Evolutionary conservation across 92 coral and sea anemone species (phyloP), one percentile per base, ranked within the genome.

Genomic region (Porites divaricata): DNA sequence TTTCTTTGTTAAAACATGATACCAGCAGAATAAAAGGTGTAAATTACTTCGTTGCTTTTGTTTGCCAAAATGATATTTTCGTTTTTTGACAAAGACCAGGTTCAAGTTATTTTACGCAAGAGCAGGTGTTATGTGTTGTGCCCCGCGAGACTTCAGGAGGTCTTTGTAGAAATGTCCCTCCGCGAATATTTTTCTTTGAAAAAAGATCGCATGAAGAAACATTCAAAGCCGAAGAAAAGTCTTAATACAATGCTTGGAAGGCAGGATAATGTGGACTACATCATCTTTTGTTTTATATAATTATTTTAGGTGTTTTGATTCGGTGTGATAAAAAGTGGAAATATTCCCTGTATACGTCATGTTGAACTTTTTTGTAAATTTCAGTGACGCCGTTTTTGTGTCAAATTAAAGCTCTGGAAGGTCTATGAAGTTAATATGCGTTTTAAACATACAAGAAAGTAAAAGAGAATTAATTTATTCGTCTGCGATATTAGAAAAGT

Each of bases 361-460:
- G 59, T 11, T 2, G 59, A 54, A 11, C 14, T 54, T 54, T 51
- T 54, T 54, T 11, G 59, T 54, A 54, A 11, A 54, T 11, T 54
- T 35, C 45, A 35, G 4, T 35, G 45, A 35, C 45, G 45, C 45
- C 45, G 14, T 11, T 28, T 2, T 19, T 21, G 23, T 45, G 23
- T 22, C 21, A 53, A 48, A 9, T 20, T 53, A 56, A 16, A 19
- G 70, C 81, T 54, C 16, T 8, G 35, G 81, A 70, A 56, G 59
- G 81, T 63, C 81, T 11, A 35, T 62, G 20, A 77, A 62, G 35
- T 77, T 22, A 77, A 77, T 77, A 45, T 22, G 71, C 81, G 35
- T 45, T 77, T 41, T 63, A 51, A 19, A n/a, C 17, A 20, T 28
- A 8, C 17, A 75, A 77, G 12, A 62, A 48, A 2, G 21, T 20